A percentile compares a stretch with the other conserved stretches of the same genome.
Evolutionary conservation across 2,113 vertebrate genomes (phyloP).

Genomic region (Brachyhypopomus occidentalis): DNA sequence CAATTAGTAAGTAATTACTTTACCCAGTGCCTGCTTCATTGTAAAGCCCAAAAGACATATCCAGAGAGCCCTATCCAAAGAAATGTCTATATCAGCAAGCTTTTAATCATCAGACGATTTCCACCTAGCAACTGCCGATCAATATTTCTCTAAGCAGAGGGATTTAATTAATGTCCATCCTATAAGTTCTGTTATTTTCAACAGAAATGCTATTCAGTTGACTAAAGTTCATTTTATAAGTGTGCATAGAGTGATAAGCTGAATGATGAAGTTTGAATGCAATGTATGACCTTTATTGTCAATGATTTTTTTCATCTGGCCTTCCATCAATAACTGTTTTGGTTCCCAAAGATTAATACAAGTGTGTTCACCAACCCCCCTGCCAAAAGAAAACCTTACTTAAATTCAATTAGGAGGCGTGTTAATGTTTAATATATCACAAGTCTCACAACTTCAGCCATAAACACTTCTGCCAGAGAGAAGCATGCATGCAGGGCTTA

Average conservation of each 20-base stretch:
- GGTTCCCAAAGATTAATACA: background rate
- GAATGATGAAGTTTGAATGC: background rate
- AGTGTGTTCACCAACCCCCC: background rate
- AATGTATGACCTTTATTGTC: background rate
- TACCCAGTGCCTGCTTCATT: background rate
- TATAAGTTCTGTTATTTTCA: conserved; percentile 41
- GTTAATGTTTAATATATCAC: background rate
- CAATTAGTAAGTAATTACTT: conserved; percentile 11
- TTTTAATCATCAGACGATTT: conserved; percentile 46
- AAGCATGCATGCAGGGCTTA: background rate
- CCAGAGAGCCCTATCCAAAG: conserved; percentile 3
- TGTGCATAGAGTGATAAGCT: background rate
- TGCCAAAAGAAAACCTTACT: background rate
- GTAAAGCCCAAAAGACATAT: conserved; percentile 22
- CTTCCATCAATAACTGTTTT: background rate
- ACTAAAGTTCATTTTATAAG: background rate
- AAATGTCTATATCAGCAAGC: conserved; percentile 40
- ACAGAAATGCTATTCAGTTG: conserved; percentile 30
- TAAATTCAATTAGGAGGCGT: background rate
- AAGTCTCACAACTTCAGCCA: background rate
- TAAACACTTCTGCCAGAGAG: background rate
- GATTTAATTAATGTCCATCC: conserved; percentile 42
- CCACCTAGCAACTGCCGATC: conserved; percentile 38
- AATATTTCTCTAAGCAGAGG: conserved; percentile 36
- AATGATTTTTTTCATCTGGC: background rate